Conservation (phyloP, 2,888 invertebrate genomes). For the Sinopyrophorus schimmeli region DNA sequence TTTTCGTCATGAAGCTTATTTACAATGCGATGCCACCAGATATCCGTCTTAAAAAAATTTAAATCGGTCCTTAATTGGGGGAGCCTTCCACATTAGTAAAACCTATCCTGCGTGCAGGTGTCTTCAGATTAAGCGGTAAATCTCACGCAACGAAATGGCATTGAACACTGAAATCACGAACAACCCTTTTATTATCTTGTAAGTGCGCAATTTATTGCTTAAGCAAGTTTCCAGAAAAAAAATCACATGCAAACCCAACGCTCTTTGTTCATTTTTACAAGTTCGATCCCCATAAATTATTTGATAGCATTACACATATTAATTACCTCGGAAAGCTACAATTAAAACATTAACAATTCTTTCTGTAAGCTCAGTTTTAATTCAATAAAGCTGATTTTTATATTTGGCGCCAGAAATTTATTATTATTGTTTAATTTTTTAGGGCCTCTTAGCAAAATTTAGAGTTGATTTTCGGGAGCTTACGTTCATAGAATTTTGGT, state of each 20-base stretch:
- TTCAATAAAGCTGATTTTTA: too few relatives aligned
- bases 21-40: slow-evolving; percentile 19
- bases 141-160: slow-evolving; percentile 20
- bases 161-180: slow-evolving; percentile 18
- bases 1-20: slow-evolving; percentile 17
- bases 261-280: slow-evolving; percentile 7
- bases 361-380: too few relatives aligned
- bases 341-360: too few relatives aligned
- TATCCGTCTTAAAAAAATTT: too few relatives aligned
- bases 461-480: too few relatives aligned
- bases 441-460: too few relatives aligned
- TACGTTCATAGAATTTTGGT: too few relatives aligned
- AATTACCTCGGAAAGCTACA: too few relatives aligned
- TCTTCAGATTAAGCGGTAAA: slow-evolving; percentile 25
- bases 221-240: slow-evolving; percentile 5
- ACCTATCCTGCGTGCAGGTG: slow-evolving; percentile 11
- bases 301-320: too few relatives aligned
- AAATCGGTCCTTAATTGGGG: not conserved
- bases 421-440: too few relatives aligned
- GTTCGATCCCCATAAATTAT: too few relatives aligned
- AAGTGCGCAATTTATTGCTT: slow-evolving; percentile 14
- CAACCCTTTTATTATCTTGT: slow-evolving; percentile 20
- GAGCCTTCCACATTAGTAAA: not conserved
- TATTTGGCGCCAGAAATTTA: too few relatives aligned
- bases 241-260: slow-evolving; percentile 13